Conservation (phyloP, 2,113 vertebrate genomes). For the Gobio gobio region DNA sequence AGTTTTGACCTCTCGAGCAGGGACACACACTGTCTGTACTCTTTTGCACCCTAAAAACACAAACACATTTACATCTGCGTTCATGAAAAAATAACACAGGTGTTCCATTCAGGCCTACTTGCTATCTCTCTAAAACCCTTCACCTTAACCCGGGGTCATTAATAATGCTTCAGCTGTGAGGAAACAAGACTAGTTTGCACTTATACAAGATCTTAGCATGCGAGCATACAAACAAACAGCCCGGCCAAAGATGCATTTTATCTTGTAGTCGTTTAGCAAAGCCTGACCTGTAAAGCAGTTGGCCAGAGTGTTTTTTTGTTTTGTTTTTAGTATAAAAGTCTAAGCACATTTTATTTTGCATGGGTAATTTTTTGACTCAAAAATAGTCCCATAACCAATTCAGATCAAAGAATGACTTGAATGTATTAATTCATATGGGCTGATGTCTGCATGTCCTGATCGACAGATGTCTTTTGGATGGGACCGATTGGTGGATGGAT, state of each 20-base stretch:
- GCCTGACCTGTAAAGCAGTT: conserved; percentile 53
- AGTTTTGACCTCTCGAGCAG: conserved; percentile 69
- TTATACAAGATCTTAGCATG: conserved; percentile 60
- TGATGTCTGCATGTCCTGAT: background rate
- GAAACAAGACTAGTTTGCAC: conserved; percentile 59
- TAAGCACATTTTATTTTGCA: background rate
- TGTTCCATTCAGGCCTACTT: conserved; percentile 59
- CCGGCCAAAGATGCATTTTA: conserved; percentile 54
- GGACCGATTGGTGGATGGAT: conserved; percentile 28
- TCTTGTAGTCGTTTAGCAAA: conserved; percentile 40
- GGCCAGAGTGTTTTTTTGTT: conserved; percentile 18
- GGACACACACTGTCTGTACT: conserved; percentile 37
- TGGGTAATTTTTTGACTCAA: background rate
- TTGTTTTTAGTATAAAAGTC: background rate
- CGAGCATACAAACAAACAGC: conserved; percentile 53
- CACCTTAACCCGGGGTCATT: conserved; percentile 66
- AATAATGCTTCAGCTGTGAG: conserved; percentile 69
- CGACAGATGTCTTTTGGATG: background rate
- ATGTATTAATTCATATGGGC: background rate
- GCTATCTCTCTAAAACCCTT: conserved; percentile 42
- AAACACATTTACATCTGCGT: conserved; percentile 30
- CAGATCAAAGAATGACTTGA: background rate
- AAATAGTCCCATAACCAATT: background rate
- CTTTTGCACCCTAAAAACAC: background rate
- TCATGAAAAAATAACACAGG: conserved; percentile 69